Evolutionary conservation across 2,797 vertebrate species (phyloP).

Genomic region (Intellagama lesueurii): DNA sequence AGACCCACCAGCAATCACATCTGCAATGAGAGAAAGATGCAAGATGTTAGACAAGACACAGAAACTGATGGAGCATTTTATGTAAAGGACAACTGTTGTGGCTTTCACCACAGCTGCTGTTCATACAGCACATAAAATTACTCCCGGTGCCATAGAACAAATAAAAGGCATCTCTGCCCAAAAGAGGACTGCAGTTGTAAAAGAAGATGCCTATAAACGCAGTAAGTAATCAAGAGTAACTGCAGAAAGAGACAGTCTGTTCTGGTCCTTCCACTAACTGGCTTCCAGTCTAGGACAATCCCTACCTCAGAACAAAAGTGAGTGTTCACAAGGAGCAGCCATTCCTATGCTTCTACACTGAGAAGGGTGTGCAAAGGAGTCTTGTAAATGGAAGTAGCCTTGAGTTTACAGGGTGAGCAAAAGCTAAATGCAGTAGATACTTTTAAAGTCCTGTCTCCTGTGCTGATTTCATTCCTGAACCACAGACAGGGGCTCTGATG

Average conservation of each 20-base stretch:
- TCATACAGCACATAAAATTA: too few species aligned
- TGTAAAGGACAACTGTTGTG: background rate
- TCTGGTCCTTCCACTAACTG: too few species aligned
- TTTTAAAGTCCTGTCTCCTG: too few species aligned
- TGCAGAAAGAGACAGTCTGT: background rate
- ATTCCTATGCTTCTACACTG: background rate
- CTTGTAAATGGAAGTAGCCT: too few species aligned
- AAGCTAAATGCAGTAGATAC: too few species aligned
- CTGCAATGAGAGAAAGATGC: slow-evolving; percentile 52
- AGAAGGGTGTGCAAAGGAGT: background rate
- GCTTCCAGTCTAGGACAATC: background rate
- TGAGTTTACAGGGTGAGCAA: too few species aligned
- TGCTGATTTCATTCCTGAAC: background rate
- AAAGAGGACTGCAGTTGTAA: background rate
- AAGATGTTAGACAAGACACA: background rate
- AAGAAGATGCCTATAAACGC: background rate
- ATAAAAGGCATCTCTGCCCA: too few species aligned
- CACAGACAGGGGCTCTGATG: background rate
- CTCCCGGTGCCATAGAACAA: too few species aligned
- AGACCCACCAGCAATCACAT: slow-evolving; percentile 66
- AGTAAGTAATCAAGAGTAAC: background rate
- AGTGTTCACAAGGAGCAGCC: too few species aligned
- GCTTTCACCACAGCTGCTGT: background rate
- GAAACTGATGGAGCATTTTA: background rate
- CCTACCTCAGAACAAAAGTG: background rate